Evolutionary conservation across 2,888 invertebrate genomes (phyloP).

Genomic region (Dastarcus helophoroides): DNA sequence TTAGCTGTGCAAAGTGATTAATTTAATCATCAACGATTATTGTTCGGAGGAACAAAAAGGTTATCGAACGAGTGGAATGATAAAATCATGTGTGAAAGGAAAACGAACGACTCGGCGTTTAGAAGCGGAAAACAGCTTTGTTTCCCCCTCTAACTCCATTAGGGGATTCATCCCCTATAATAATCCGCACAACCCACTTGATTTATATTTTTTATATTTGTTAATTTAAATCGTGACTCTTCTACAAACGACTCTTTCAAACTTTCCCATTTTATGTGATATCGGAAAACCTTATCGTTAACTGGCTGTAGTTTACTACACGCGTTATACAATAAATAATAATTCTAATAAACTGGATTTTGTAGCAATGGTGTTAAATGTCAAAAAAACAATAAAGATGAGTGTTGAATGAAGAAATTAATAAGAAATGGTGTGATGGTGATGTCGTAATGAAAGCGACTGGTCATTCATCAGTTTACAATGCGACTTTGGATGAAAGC

Average conservation of each 20-base stretch:
- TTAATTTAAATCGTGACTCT: conserved; percentile 25
- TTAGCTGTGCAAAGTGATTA: background rate
- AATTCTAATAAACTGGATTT: too few relatives aligned
- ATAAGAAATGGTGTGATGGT: too few relatives aligned
- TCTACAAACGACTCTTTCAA: conserved; percentile 20
- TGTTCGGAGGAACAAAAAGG: background rate
- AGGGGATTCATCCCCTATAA: conserved; percentile 11
- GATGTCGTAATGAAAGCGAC: too few relatives aligned
- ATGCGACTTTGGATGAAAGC: too few relatives aligned
- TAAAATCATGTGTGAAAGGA: conserved; percentile 22
- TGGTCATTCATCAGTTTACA: too few relatives aligned
- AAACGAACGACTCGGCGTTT: conserved; percentile 17
- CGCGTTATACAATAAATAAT: too few relatives aligned
- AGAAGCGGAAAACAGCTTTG: conserved; percentile 18
- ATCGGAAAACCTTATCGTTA: too few relatives aligned
- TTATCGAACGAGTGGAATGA: conserved; percentile 3
- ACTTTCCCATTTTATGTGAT: too few relatives aligned
- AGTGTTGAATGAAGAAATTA: too few relatives aligned
- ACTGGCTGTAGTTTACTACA: too few relatives aligned
- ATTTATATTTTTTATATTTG: conserved; percentile 28
- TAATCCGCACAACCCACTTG: conserved; percentile 23
- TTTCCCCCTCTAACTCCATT: conserved; percentile 15
- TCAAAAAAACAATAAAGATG: too few relatives aligned
- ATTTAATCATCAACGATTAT: background rate
- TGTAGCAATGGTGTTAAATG: too few relatives aligned